Evolutionary conservation across 1,140 invertebrate species (phyloP).

Genomic region (Odontomachus brunneus): DNA sequence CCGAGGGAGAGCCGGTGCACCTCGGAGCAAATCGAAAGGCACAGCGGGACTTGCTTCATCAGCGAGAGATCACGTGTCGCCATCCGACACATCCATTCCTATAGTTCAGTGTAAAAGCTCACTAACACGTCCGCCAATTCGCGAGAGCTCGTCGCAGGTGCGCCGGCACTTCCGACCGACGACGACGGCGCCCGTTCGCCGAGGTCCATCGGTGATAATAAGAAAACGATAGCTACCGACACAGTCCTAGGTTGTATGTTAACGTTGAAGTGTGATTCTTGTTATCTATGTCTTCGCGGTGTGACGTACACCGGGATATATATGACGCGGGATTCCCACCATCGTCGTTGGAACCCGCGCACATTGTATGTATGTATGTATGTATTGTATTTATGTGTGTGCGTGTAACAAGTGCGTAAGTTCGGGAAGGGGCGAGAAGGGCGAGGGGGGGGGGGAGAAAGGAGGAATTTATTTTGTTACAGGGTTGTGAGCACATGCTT

Average conservation of each 20-base stretch:
- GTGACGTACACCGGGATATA: neutral
- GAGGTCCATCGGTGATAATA: constrained; percentile 26
- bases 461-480: constrained; percentile 56
- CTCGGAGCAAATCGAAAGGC: constrained; percentile 10
- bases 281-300: constrained; percentile 22
- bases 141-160: neutral
- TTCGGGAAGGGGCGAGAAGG: too few species aligned
- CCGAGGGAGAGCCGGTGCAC: neutral
- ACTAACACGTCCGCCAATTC: neutral
- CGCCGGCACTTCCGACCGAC: neutral
- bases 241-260: constrained; percentile 36
- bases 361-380: neutral
- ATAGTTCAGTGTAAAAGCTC: neutral
- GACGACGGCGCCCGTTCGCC: neutral
- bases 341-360: neutral
- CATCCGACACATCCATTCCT: neutral
- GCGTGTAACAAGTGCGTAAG: constrained; percentile 42
- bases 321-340: constrained; percentile 8
- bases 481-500: constrained; percentile 57
- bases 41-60: neutral
- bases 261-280: constrained; percentile 32
- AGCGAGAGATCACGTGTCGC: neutral
- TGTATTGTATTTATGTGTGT: neutral
- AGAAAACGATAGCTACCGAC: constrained; percentile 33
- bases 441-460: too few species aligned